Evolutionary conservation across 1,140 invertebrate genomes (phyloP), one percentile per base, ranked within the genome.

Genomic region (Lycorma delicatula): DNA sequence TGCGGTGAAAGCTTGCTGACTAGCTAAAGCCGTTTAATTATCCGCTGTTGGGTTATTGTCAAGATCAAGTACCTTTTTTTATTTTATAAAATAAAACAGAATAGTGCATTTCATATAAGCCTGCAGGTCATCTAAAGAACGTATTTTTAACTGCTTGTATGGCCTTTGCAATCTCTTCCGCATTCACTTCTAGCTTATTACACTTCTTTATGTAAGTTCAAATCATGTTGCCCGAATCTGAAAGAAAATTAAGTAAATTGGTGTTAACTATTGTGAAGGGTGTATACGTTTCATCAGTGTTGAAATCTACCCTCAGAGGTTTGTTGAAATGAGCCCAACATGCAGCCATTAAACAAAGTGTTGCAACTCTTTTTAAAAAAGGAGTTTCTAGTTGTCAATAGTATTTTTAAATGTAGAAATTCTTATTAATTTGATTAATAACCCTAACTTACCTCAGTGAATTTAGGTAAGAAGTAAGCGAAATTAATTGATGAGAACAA

Each of bases 131-230:
- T 6, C 53, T 25, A 3, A 44, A n/a, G 5, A 31, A 41, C 34
- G 38, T 54, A n/a, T 27, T 27, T 12, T 41, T 31, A 18, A n/a
- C 28, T 22, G 47, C 47, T 25, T 44, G 6, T 16, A 54, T 23
- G 4, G 13, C 51, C 6, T 9, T 34, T 20, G 13, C 25, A 16
- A 54, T 38, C 3, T 54, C 53, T 54, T 41, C 34, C n/a, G 38
- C 53, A 25, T 25, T 54, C 11, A 31, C n/a, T 54, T 54, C 53
- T 54, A 22, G 29, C n/a, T 54, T 34, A 41, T 7, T 6, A 25
- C 34, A 18, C n/a, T 54, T 54, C 53, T 54, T 54, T 41, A 3
- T 41, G 25, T 54, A 54, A 26, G 11, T 54, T 9, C 28, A 18
- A 4, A 54, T 31, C 53, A n/a, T n/a, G n/a, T n/a, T n/a, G n/a